Evolutionary conservation across 37 sponge, comb jelly and placozoan species (phyloP).

Genomic region (Cliona cf. orientalis): DNA sequence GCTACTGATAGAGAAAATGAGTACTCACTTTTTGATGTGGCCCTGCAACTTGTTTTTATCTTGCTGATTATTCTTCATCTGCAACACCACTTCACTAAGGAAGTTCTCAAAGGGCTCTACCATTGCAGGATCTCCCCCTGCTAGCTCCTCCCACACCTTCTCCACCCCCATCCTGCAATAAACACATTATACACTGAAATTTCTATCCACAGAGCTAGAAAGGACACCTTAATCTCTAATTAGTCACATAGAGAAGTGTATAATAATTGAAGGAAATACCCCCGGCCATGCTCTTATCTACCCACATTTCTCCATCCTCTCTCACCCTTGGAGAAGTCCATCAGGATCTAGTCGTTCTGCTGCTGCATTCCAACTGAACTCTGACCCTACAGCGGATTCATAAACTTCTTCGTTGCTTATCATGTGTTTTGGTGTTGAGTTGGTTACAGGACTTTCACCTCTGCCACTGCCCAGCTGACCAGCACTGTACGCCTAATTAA

Average conservation of each 20-base stretch:
- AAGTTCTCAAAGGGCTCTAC: conserved; percentile 59
- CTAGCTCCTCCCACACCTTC: conserved; percentile 41
- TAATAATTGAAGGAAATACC: too few relatives aligned
- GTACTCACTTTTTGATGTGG: conserved; percentile 42
- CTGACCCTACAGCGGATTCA: conserved; percentile 18
- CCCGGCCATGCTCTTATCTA: too few relatives aligned
- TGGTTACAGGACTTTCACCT: too few relatives aligned
- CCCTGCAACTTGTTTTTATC: conserved; percentile 26
- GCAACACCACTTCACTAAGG: conserved; percentile 31
- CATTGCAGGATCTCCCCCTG: conserved; percentile 23
- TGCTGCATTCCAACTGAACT: conserved; percentile 9
- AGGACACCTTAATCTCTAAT: too few relatives aligned
- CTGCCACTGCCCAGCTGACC: too few relatives aligned
- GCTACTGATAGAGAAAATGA: too few relatives aligned
- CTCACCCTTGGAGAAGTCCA: conserved; percentile 20
- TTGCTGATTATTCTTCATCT: conserved; percentile 40
- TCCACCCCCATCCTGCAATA: neutral
- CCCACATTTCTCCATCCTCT: too few relatives aligned
- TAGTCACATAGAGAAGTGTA: too few relatives aligned
- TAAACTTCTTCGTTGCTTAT: conserved; percentile 11
- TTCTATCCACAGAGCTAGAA: too few relatives aligned
- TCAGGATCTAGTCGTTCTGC: conserved; percentile 49
- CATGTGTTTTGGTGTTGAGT: too few relatives aligned
- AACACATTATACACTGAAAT: neutral
- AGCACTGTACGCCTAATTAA: too few relatives aligned